Base-by-base conservation (phyloP, 2,797 vertebrate genomes). In the Hydrolagus colliei region DNA sequence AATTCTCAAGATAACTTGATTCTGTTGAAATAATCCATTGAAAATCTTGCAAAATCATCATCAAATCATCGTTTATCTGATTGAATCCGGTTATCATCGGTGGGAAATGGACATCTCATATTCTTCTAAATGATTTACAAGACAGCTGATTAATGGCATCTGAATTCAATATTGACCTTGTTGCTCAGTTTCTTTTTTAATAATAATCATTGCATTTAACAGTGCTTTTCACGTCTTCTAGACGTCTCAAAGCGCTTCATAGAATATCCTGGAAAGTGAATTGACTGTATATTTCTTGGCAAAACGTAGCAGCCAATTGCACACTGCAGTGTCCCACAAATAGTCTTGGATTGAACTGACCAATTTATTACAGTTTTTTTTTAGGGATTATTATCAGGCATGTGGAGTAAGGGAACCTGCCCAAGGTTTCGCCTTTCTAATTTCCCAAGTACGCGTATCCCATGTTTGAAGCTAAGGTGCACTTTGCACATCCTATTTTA, bases 21-120 rank as follows among this genome's bases (percentile, higher is more conserved):
- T 63, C 63, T 80, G 6, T 14, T 32, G 67, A 65, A 18, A n/a
- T 27, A 63, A 80, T 67, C 61, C 76, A 62, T 62, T 27, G 63
- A 78, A 78, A 61, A 78, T n/a, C 76, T 62, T 62, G n/a, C 62
- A 61, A 61, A 78, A 78, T 18, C 27, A 27, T 27, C 27, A 27
- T 27, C 27, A 27, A 27, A 27, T 27, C 27, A 27, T 27, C 27
- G 27, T 27, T 27, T 27, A 27, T 27, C 27, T 27, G 27, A 27
- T 27, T 27, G 27, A 27, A 27, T n/a, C 61, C 11, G n/a, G 76
- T 22, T 20, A n/a, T 78, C 59, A 78, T 61, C 76, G 63, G 4
- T 78, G 59, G 61, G 35, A 80, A 80, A 80, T 80, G 14, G 14
- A 65, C 65, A 14, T 80, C 62, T 80, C n/a, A 65, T 80, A 32